Base-by-base conservation (phyloP, 2,113 vertebrate species). In the human region DNA sequence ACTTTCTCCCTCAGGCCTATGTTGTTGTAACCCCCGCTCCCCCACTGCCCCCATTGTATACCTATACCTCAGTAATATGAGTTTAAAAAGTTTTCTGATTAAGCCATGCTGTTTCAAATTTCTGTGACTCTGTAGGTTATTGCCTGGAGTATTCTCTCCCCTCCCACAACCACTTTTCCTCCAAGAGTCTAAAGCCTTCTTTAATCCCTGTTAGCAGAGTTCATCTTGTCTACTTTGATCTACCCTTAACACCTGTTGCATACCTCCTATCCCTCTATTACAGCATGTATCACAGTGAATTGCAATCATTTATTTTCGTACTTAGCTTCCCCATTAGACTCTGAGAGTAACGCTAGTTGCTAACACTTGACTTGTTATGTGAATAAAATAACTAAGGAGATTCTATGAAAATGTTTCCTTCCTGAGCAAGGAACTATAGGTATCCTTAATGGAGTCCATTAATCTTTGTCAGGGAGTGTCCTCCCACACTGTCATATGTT, bases 341-440 rank as follows among this genome's bases (percentile, higher is more conserved):
- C 1, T 75, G 57, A 96, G 43, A 94, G 50, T 50, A 66, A 9
- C 27, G 30, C 43, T 92, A 48, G 25, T 87, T 87, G 14, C 80
- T 84, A 57, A 76, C 16, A 75, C 20, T 92, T 88, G 32, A 90
- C 45, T 82, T 93, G 61, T 88, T 68, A 68, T 20, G n/a, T 90
- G 66, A 85, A 83, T 89, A 89, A 59, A 86, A 25, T 55, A 45
- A 57, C 35, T 89, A 70, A 89, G 38, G 30, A 13, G 25, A 78
- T 75, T 90, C 76, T 76, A 2, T 90, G 80, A 92, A n/a, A 85
- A 23, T 50, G 78, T 91, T 92, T 96, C 17, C 38, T 92, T 85
- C 73, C 57, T 89, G 27, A 84, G 20, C 30, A 64, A 81, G 82
- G 40, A 43, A 64, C n/a, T 68, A 3, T 85, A 64, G 35, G 8